These are phyloP conservation scores for Aleadryas rufinucha DNA, from an alignment of 2,113 vertebrate species.

Conservation along the genomic window DNA sequence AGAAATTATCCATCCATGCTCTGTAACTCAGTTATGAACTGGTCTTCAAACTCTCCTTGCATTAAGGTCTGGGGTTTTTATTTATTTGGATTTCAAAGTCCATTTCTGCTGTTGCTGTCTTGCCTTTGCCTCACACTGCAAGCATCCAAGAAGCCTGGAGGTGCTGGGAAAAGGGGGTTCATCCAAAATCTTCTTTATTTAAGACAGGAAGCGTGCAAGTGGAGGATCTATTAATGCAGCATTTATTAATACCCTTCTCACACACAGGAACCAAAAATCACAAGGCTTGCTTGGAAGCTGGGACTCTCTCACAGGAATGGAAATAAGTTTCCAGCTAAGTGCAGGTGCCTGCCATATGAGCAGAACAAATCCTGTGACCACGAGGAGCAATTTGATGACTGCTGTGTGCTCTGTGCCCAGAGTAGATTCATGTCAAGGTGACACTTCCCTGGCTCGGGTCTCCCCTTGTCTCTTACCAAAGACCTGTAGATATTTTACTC, in stretches of 20 bases:
- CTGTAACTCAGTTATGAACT: neutral
- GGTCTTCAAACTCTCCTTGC: neutral
- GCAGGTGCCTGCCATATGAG: constrained; percentile 62
- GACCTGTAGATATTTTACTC: neutral
- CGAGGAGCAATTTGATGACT: neutral
- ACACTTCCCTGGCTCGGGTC: constrained; percentile 26
- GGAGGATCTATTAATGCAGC: neutral
- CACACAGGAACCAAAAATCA: constrained; percentile 36
- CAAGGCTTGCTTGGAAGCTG: constrained; percentile 42
- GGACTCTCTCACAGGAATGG: neutral
- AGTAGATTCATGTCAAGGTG: constrained; percentile 30
- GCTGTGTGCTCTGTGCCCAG: neutral
- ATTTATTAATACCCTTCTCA: constrained; percentile 46
- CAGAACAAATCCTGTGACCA: constrained; percentile 3
- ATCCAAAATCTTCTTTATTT: neutral
- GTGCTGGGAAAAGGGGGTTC: neutral
- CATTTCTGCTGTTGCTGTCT: neutral
- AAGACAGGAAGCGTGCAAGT: neutral
- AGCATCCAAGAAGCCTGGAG: neutral
- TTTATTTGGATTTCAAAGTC: neutral
- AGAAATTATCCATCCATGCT: neutral
- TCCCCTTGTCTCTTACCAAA: neutral
- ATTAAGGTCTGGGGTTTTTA: neutral
- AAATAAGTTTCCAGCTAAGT: neutral
- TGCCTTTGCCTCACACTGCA: neutral